phyloP scores from a whole-genome alignment of 2,888 invertebrate species.

The Salticus scenicus region DNA sequence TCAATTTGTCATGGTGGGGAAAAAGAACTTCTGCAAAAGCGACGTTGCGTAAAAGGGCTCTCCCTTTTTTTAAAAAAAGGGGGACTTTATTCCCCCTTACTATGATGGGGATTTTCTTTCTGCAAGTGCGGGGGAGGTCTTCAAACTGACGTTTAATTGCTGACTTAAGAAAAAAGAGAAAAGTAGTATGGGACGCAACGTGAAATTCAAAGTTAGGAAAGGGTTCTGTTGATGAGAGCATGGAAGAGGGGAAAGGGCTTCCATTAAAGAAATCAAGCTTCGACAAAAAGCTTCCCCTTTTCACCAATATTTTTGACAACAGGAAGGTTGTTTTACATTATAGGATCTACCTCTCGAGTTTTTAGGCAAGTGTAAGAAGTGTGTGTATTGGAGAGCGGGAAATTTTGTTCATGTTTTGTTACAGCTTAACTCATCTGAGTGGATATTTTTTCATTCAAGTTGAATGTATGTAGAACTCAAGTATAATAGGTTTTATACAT shows the following conservation, averaged over 20 bases:
- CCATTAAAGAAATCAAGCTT: conserved; percentile 27
- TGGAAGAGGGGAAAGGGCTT: neutral
- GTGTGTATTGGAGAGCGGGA: neutral
- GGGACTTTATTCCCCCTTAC: neutral
- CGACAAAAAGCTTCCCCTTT: neutral
- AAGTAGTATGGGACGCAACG: conserved; percentile 2
- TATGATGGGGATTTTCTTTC: neutral
- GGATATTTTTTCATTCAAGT: no score
- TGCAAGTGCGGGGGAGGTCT: neutral
- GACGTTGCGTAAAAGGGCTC: conserved; percentile 3
- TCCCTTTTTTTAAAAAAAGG: neutral
- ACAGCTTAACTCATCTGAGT: neutral
- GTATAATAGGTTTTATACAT: no score
- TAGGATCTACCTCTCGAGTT: neutral
- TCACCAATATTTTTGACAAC: neutral
- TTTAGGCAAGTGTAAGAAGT: neutral
- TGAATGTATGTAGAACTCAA: no score
- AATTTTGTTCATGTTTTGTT: neutral
- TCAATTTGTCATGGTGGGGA: conserved; percentile 10
- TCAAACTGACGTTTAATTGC: conserved; percentile 17
- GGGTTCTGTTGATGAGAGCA: conserved; percentile 18
- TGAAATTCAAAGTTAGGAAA: conserved; percentile 19
- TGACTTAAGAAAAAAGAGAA: conserved; percentile 6
- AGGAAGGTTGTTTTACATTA: neutral
- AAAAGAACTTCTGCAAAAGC: conserved; percentile 3